Evolutionary conservation across 1,140 invertebrate species (phyloP), one percentile per base, ranked within the genome.

Genomic region (Heliconius hewitsoni): DNA sequence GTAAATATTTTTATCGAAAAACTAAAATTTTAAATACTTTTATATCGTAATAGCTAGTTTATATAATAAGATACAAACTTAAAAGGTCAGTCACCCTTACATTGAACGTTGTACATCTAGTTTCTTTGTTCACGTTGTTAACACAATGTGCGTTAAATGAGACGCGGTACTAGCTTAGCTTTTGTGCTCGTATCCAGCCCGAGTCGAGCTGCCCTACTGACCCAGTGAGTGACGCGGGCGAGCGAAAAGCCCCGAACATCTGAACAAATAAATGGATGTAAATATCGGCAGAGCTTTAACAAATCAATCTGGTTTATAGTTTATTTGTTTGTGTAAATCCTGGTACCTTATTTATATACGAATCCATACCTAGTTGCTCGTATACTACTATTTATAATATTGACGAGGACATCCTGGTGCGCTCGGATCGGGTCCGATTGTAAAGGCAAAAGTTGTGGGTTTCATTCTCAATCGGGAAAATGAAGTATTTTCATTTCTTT

Each of bases 211-310:
- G 72, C 71, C 87, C 89, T 76, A 91, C 86, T 91, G 86, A 92
- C 90, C 89, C 82, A 90, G 83, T 91, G 86, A 90, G 83, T 91
- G 86, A 90, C 89, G 89, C 85, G 80, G 72, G 74, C 80, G 82
- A 83, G 85, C 86, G 86, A 87, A 88, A 88, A 87, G 80, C 87
- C 82, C 82, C 79, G 82, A 84, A 87, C 80, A 81, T 80, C 84
- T 81, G 83, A 85, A 88, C 86, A 89, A 88, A 90, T 87, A 89
- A 86, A 89, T 86, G 77, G 46, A 72, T 84, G 84, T 84, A 87
- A 88, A 88, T 88, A 85, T 84, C 19, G 71, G 52, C 76, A 27
- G 30, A 9, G 39, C 66, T 70, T 76, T 66, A 39, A 77, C 46
- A 39, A 76, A 76, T 80, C 57, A 23, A 9, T 57, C 27, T 13